Base-by-base conservation (phyloP, 1,140 invertebrate species). In the Euglossa dilemma region DNA sequence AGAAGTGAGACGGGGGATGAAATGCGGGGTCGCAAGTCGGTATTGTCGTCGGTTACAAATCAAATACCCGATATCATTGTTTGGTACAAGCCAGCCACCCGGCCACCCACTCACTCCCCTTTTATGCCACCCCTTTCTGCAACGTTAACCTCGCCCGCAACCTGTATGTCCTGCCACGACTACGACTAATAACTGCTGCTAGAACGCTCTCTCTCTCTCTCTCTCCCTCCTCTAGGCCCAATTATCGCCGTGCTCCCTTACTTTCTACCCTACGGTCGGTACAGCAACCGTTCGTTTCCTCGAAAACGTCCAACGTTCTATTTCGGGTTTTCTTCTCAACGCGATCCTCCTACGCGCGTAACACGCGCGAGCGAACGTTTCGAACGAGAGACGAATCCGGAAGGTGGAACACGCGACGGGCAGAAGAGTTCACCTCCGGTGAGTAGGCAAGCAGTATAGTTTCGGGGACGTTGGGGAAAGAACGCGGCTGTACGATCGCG, bases 61-160 rank as follows among this genome's bases (percentile, higher is more conserved):
- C 92, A 92, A 92, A 93, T 92, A 92, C 90, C 91, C 92, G 91
- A 93, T 92, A 92, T 93, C 91, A 92, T 93, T 92, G 91, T 92
- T 92, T 91, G 86, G 78, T 91, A 91, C 87, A 81, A 88, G 84
- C 87, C 87, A 85, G 59, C 73, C 69, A 82, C 78, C 78, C 79
- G 70, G 18, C 79, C 73, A 23, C 82, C 79, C 85, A 82, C 84
- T 25, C 78, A 56, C 82, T 74, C 73, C 80, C 50, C 85, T 76
- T 71, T 71, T 80, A 70, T 83, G 45, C 74, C 84, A 56, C 85
- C 73, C 84, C 87, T 64, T 89, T 84, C 87, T 86, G 81, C 88
- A 86, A 86, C 85, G 87, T 89, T 89, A 86, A 88, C 84, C 87
- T 84, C 87, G 80, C 75, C 83, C 88, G 63, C 84, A 81, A 89